Evolutionary conservation across 1,140 invertebrate species (phyloP).

Genomic region (Prorops nasuta): DNA sequence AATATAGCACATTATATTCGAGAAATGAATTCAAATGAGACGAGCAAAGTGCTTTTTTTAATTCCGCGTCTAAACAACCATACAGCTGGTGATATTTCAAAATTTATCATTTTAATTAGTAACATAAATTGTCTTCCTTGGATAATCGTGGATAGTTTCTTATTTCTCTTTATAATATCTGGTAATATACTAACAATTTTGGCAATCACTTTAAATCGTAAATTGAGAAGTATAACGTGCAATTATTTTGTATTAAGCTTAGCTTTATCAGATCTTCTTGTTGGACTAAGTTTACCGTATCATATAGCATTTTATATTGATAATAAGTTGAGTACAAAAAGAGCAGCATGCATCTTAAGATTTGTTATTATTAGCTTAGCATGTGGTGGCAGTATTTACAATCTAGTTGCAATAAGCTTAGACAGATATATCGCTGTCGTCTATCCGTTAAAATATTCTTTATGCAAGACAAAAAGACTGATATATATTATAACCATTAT

Average conservation of each 20-base stretch:
- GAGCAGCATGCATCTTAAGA: conserved; percentile 65
- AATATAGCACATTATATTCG: no score
- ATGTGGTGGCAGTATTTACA: conserved; percentile 75
- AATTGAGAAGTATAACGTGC: conserved; percentile 64
- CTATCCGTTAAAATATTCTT: conserved; percentile 72
- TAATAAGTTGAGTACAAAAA: conserved; percentile 57
- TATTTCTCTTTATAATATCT: conserved; percentile 65
- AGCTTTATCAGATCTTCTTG: conserved; percentile 71
- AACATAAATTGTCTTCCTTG: no score
- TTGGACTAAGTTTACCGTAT: conserved; percentile 71
- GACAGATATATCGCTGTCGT: conserved; percentile 83
- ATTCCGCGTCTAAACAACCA: no score
- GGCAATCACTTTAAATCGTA: conserved; percentile 66
- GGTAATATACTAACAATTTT: conserved; percentile 73
- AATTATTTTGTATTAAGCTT: conserved; percentile 74
- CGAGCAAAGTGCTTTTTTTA: no score
- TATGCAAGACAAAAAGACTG: conserved; percentile 64
- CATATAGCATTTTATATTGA: conserved; percentile 70
- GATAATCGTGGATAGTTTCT: conserved; percentile 48
- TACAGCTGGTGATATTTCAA: no score
- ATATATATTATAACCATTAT: conserved; percentile 61
- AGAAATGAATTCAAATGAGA: no score
- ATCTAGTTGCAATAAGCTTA: conserved; percentile 78
- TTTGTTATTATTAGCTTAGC: conserved; percentile 72
- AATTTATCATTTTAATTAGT: no score